These are phyloP conservation scores for Apodemia duryi DNA, from an alignment of 2,888 invertebrate genomes.

Conservation along the genomic window DNA sequence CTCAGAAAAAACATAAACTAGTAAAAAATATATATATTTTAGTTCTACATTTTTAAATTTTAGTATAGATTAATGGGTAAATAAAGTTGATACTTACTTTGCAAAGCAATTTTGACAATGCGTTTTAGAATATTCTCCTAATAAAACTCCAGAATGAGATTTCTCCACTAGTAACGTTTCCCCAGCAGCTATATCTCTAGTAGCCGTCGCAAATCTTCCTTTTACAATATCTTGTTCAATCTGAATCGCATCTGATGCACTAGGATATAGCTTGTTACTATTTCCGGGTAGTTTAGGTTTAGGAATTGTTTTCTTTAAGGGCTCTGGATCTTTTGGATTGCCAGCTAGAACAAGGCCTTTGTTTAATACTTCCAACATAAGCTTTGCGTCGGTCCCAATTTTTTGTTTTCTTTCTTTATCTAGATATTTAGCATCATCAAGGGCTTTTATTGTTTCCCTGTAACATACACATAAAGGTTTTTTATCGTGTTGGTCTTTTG, in stretches of 20 bases:
- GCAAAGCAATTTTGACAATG: conserved; percentile 87
- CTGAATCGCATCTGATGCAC: conserved; percentile 81
- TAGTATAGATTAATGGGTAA: neutral
- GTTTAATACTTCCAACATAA: conserved; percentile 84
- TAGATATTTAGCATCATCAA: conserved; percentile 82
- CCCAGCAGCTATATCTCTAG: conserved; percentile 84
- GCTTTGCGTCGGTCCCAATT: conserved; percentile 82
- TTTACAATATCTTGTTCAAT: conserved; percentile 80
- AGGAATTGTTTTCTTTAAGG: conserved; percentile 53
- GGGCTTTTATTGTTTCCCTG: conserved; percentile 81
- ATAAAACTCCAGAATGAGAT: conserved; percentile 84
- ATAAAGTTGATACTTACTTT: conserved; percentile 62
- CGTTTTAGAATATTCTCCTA: conserved; percentile 82
- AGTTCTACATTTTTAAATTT: too few relatives aligned
- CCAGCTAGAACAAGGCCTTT: conserved; percentile 78
- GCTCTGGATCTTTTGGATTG: conserved; percentile 56
- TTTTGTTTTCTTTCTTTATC: conserved; percentile 81
- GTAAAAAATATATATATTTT: too few relatives aligned
- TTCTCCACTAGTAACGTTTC: conserved; percentile 85
- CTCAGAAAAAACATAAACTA: too few relatives aligned
- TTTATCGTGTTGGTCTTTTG: too few relatives aligned
- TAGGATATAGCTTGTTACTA: conserved; percentile 66
- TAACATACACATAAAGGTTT: conserved; percentile 28
- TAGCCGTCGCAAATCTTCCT: conserved; percentile 87
- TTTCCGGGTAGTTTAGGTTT: conserved; percentile 66